Evolutionary conservation across 37 sponge, comb jelly and placozoan species (phyloP).

Genomic region (Amphimedon queenslandica): DNA sequence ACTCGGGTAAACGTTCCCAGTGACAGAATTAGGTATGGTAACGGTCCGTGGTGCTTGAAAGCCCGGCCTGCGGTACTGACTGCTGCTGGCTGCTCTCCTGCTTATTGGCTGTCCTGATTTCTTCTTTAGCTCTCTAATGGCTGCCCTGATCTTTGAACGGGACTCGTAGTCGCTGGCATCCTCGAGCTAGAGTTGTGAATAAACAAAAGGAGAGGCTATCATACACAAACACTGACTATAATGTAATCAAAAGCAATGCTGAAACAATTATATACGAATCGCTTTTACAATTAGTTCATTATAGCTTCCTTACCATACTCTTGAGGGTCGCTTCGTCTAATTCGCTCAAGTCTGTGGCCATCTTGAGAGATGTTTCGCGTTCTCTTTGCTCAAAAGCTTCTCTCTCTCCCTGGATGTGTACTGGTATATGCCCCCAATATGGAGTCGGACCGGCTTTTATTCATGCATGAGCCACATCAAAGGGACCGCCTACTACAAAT

Average conservation of each 20-base stretch:
- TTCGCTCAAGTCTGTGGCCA: conserved; percentile 38
- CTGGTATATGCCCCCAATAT: too few species aligned
- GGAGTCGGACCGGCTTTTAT: too few species aligned
- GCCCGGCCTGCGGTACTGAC: conserved; percentile 60
- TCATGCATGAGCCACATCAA: too few species aligned
- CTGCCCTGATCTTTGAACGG: conserved; percentile 46
- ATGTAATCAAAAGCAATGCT: background rate
- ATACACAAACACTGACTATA: background rate
- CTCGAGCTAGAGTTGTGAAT: conserved; percentile 38
- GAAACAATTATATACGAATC: too few species aligned
- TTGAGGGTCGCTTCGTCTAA: conserved; percentile 31
- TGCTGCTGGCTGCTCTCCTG: conserved; percentile 25
- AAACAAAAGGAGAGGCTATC: background rate
- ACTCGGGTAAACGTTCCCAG: conserved; percentile 46
- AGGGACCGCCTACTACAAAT: too few species aligned
- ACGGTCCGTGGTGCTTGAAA: conserved; percentile 46
- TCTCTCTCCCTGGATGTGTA: too few species aligned
- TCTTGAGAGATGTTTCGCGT: background rate
- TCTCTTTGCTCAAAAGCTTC: too few species aligned
- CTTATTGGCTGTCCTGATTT: background rate
- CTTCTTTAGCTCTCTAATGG: conserved; percentile 55
- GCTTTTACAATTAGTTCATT: too few species aligned
- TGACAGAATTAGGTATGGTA: conserved; percentile 62
- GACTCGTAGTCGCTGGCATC: conserved; percentile 60
- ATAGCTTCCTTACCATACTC: conserved; percentile 23